Percentiles rank a stretch among this genome's conserved stretches.
Evolutionary conservation across 2,113 vertebrate species (phyloP).

Genomic region (Xiphophorus maculatus): DNA sequence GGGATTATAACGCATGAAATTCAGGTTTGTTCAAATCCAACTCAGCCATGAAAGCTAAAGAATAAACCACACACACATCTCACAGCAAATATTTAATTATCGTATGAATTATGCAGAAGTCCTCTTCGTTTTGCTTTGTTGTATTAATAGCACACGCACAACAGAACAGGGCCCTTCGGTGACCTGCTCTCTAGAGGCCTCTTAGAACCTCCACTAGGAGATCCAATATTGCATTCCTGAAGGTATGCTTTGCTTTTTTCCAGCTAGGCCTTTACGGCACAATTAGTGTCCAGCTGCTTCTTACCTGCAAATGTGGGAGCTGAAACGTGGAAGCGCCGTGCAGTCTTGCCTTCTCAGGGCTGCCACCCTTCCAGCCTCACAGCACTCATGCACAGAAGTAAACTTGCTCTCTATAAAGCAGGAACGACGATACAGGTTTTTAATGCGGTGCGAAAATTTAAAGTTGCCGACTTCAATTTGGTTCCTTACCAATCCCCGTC

Average conservation of each 20-base stretch:
- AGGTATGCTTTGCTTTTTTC: background rate
- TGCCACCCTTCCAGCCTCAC: conserved; percentile 79
- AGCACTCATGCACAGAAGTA: conserved; percentile 80
- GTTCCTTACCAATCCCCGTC: conserved; percentile 45
- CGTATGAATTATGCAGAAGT: background rate
- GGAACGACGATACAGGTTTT: background rate
- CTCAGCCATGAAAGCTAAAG: background rate
- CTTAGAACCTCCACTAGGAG: too few relatives aligned
- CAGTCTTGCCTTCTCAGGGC: conserved; percentile 79
- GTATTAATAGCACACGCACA: too few relatives aligned
- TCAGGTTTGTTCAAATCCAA: too few relatives aligned
- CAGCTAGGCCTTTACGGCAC: too few relatives aligned
- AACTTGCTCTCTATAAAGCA: conserved; percentile 34
- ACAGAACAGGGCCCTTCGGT: background rate
- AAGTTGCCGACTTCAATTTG: background rate
- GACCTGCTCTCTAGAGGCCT: background rate
- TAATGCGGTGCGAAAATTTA: too few relatives aligned
- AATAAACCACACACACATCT: background rate
- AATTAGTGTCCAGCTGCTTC: conserved; percentile 33
- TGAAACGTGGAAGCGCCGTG: conserved; percentile 65
- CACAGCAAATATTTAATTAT: background rate
- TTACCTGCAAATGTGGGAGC: conserved; percentile 85
- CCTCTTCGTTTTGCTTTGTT: background rate
- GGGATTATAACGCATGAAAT: too few relatives aligned
- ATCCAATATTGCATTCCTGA: too few relatives aligned